phyloP scores from a whole-genome alignment of 2,113 vertebrate species.

The Tenrec ecaudatus region DNA sequence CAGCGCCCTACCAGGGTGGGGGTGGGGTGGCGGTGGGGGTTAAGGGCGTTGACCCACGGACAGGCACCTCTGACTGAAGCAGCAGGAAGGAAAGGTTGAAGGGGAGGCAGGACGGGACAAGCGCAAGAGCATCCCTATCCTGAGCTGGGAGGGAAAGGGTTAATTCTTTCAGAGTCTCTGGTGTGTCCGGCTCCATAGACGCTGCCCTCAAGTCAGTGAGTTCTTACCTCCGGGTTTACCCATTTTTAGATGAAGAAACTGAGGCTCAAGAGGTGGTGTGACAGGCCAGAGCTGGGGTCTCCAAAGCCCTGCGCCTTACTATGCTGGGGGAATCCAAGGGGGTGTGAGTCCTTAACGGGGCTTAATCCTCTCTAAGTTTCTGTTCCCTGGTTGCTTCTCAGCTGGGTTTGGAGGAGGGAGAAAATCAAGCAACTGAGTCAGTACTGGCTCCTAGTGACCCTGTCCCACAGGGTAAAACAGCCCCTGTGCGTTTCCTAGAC shows the following conservation, averaged over 20 bases:
- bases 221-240: not conserved
- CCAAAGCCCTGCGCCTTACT: too few species aligned
- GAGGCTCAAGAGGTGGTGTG: not conserved
- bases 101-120: not conserved
- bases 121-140: accelerated
- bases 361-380: not conserved
- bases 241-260: not conserved
- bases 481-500: too few species aligned
- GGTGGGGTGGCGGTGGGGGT: not conserved
- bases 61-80: too few species aligned
- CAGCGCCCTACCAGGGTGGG: not conserved
- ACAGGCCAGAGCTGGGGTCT: too few species aligned
- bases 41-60: not conserved
- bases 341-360: not conserved
- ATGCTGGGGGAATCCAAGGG: not conserved
- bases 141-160: not conserved
- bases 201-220: not conserved
- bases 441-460: too few species aligned
- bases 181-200: not conserved
- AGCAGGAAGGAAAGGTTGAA: not conserved
- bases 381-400: not conserved
- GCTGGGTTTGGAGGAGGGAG: not conserved
- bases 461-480: too few species aligned
- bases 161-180: not conserved
- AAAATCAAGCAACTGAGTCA: not conserved